Evolutionary conservation across 2,888 invertebrate species (phyloP), one percentile per base, ranked within the genome.

Genomic region (Stegophylla sp.): DNA sequence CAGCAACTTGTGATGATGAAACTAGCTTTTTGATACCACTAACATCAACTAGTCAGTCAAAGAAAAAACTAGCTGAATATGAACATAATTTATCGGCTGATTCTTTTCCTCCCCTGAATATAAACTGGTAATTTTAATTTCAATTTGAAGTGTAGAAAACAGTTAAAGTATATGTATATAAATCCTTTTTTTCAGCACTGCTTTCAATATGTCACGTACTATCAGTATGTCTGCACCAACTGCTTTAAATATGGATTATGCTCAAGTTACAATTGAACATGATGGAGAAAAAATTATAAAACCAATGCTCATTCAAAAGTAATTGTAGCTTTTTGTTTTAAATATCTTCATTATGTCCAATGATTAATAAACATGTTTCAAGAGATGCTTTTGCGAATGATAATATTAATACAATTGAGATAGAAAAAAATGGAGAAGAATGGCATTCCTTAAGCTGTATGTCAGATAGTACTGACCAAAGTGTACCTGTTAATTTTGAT

Each of bases 401-500:
- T 13, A 76, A 77, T 51, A 79, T 72, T 26, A 83, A 71, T 73
- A 64, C 56, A 23, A 73, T 82, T 23, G 75, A 82, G 23, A 83
- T 82, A 23, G 84, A 88, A 23, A 93, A 92, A 86, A 93, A 91
- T 83, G 94, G 94, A 89, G 92, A 93, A 84, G 94, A 94, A 7
- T 88, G 94, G 20, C 69, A 71, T 0, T 79, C 79, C 41, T 69
- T 79, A 61, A 95, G 94, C 85, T 93, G 94, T 84, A 89, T 94
- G 83, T 95, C 95, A 0, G 95, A 95, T 86, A 94, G 94, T 86
- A 95, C 95, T 0, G 95, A 96, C 85, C 95, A 95, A 86, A 94
- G 94, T 85, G 95, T 93, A 59, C 95, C 96, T 0, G 92, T 96
- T 83, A 93, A 94, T 87, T 96, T 96, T 85, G 96, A 96, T 86